phyloP scores from a whole-genome alignment of 1,140 invertebrate genomes.

The Musca domestica region DNA sequence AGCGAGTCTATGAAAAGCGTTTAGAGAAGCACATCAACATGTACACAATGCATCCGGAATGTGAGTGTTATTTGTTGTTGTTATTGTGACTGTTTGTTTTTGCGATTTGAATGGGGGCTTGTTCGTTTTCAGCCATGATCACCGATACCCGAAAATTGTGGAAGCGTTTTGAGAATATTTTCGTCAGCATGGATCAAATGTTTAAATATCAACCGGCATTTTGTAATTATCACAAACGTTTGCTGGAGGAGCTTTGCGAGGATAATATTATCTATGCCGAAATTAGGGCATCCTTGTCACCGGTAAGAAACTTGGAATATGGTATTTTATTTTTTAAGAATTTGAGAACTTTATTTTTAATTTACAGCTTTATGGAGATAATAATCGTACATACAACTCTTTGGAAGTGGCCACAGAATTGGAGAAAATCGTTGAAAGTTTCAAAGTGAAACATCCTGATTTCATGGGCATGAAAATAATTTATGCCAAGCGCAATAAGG shows the following conservation, averaged over 20 bases:
- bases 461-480: conserved; percentile 69
- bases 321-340: neutral
- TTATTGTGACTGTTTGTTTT: neutral
- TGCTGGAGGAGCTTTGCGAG: conserved; percentile 67
- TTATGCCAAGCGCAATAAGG: conserved; percentile 59
- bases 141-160: conserved; percentile 56
- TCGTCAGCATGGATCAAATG: conserved; percentile 62
- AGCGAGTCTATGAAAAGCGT: conserved; percentile 60
- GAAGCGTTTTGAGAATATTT: conserved; percentile 64
- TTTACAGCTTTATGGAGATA: conserved; percentile 45
- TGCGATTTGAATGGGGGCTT: neutral
- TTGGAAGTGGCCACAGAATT: conserved; percentile 47
- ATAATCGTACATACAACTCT: conserved; percentile 42
- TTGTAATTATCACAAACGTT: conserved; percentile 68
- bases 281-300: conserved; percentile 58
- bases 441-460: conserved; percentile 59
- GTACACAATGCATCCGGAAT: conserved; percentile 56
- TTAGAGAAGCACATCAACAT: conserved; percentile 64
- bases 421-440: conserved; percentile 54
- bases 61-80: conserved; percentile 23
- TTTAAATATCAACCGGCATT: conserved; percentile 73
- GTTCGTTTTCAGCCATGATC: conserved; percentile 33
- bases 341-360: neutral
- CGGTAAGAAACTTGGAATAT: conserved; percentile 31
- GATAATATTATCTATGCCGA: conserved; percentile 83